A percentile compares a stretch with the other conserved stretches of the same genome.
phyloP scores from a whole-genome alignment of 23 tunicate genomes.

The Trididemnum nubilum region DNA sequence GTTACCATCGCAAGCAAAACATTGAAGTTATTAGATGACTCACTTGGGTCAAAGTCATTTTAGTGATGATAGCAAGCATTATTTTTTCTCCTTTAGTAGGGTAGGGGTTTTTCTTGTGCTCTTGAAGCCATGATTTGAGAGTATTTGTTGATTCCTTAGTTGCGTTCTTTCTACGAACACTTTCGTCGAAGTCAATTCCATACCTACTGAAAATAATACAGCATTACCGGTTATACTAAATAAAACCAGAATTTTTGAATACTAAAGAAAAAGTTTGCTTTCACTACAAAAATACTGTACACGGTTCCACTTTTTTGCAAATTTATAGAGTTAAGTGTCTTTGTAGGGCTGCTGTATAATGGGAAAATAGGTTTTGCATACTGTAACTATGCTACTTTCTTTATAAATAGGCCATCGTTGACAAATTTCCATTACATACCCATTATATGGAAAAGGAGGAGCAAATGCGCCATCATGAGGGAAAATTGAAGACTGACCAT shows the following conservation, averaged over 20 bases:
- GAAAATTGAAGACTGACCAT: neutral
- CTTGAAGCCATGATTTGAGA: constrained; percentile 90
- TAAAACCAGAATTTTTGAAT: no score
- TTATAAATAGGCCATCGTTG: no score
- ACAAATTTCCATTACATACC: no score
- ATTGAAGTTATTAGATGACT: neutral
- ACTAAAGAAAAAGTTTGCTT: no score
- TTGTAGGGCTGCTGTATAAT: no score
- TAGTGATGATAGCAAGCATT: constrained; percentile 90
- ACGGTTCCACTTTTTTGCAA: no score
- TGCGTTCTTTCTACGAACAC: constrained; percentile 81
- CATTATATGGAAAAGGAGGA: constrained; percentile 2
- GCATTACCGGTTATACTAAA: no score
- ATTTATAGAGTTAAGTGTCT: no score
- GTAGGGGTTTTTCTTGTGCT: constrained; percentile 96
- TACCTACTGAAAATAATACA: constrained; percentile 1
- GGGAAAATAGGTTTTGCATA: no score
- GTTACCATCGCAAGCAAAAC: no score
- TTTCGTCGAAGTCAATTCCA: constrained; percentile 64
- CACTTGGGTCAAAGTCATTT: constrained; percentile 97
- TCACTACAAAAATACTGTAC: no score
- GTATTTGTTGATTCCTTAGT: constrained; percentile 92
- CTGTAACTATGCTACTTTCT: no score
- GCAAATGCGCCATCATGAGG: neutral
- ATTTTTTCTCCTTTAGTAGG: constrained; percentile 96